Evolutionary conservation across 2,797 vertebrate species (phyloP), one percentile per base, ranked within the genome.

Genomic region (Catamblyrhynchus diadema): DNA sequence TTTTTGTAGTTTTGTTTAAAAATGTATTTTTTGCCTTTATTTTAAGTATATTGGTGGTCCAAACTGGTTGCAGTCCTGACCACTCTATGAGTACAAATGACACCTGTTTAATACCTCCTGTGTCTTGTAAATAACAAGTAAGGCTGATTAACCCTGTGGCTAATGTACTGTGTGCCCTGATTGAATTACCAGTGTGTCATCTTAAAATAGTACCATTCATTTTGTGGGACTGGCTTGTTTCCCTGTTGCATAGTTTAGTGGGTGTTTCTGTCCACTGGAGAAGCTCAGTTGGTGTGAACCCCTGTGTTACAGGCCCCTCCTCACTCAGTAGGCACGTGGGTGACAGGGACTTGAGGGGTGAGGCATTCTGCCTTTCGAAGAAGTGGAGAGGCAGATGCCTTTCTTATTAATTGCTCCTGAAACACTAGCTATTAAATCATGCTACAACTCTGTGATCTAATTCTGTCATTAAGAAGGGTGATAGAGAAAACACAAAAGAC

Each of bases 311-410:
- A 20, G 56, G 41, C 0, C 0, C 41, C 27, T 82, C 14, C 67
- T 75, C 71, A 14, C 67, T 66, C 74, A 21, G 51, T 2, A 64
- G 13, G 23, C 0, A 2, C 0, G 0, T 9, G 19, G 32, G 61
- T 44, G 54, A 33, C 1, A 4, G 28, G 27, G n/a, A 54, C 57
- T 18, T 45, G 33, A 1, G 2, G 72, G 22, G 28, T 37, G 48
- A 60, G 42, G 10, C 1, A 3, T 48, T 53, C 75, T 57, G 57
- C 67, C 53, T 88, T 91, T 41, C 18, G 13, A 44, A 37, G 61
- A 57, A 44, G 30, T 32, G 0, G 0, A 61, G 57, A 71, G 47
- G 41, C 27, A 16, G 7, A 35, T 2, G 9, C 11, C 51, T 91
- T 87, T 88, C 35, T 67, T 78, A 45, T 24, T 64, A 41, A 59